Evolutionary conservation across 2,797 vertebrate species (phyloP), one percentile per base, ranked within the genome.

Genomic region (Amphiprion clarkii): DNA sequence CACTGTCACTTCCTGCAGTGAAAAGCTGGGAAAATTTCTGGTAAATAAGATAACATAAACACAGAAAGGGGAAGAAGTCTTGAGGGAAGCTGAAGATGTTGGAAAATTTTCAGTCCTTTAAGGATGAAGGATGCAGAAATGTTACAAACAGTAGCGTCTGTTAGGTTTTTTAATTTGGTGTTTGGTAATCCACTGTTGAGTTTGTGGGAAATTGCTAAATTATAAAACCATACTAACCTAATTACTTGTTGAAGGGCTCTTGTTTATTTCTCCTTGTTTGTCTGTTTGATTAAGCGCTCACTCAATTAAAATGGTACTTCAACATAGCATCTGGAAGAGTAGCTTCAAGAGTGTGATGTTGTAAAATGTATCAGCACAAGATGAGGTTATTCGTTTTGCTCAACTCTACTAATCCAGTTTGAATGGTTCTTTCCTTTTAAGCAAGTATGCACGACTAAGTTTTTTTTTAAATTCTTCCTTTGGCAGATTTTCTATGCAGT

Each of bases 401-500:
- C 19, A 57, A 39, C 11, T 1, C 10, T 19, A 10, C 11, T 33
- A 2, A 21, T 51, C n/a, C 49, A 51, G 49, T 13, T 51, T 21
- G 3, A 16, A 17, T 4, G 16, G 6, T 33, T 1, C 7, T 51
- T 46, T 51, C 58, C 49, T 21, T 51, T 21, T 31, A 52, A 61
- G 42, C 44, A 14, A 64, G 36, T 19, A 8, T 67, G 42, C 52
- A 62, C 40, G 14, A 33, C 10, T 55, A 39, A 8, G 23, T 23
- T 23, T 23, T 23, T 23, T 23, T 60, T 13, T 1, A 8, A 52
- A 21, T 54, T 33, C n/a, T 48, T 46, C 7, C 16, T 55, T 23
- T 54, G 21, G 10, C 84, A 99, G 98, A 95, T 99, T 68, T 99
- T 99, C 88, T 99, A 99, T 76, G 96, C 98, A 13, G 94, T 93